Percentiles rank a stretch among this genome's conserved stretches.
Evolutionary conservation across 2,888 invertebrate genomes (phyloP).

Genomic region (Lasioglossum pauxillum): DNA sequence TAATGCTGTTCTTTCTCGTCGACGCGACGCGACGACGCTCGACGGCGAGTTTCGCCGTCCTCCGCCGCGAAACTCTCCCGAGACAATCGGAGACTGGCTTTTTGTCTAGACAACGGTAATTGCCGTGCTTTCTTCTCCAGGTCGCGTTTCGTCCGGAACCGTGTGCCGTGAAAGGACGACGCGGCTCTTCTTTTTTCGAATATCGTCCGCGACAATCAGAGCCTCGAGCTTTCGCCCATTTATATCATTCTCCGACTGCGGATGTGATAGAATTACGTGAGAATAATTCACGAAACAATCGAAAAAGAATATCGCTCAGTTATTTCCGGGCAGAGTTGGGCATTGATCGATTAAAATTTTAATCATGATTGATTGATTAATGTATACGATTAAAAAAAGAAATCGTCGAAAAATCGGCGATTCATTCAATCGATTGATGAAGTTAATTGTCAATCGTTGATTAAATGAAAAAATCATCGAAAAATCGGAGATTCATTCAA

Average conservation of each 20-base stretch:
- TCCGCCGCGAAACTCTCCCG: slow-evolving; percentile 11
- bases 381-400: too few species aligned
- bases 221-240: neutral
- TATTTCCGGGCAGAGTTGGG: neutral
- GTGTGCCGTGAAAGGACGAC: neutral
- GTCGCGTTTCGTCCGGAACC: neutral
- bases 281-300: neutral
- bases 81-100: slow-evolving; percentile 33
- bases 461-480: too few species aligned
- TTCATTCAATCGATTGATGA: too few species aligned
- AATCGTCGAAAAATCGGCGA: too few species aligned
- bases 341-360: too few species aligned
- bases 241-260: neutral
- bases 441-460: too few species aligned
- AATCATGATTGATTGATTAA: too few species aligned
- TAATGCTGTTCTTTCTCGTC: neutral
- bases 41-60: neutral
- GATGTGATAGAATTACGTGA: neutral
- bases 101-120: slow-evolving; percentile 50
- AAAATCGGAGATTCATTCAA: too few species aligned
- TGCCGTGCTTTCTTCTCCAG: slow-evolving; percentile 34
- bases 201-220: neutral
- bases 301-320: neutral
- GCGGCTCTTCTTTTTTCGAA: neutral
- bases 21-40: neutral